Conservation (phyloP, 1,140 invertebrate species). For the Atta colombica region DNA sequence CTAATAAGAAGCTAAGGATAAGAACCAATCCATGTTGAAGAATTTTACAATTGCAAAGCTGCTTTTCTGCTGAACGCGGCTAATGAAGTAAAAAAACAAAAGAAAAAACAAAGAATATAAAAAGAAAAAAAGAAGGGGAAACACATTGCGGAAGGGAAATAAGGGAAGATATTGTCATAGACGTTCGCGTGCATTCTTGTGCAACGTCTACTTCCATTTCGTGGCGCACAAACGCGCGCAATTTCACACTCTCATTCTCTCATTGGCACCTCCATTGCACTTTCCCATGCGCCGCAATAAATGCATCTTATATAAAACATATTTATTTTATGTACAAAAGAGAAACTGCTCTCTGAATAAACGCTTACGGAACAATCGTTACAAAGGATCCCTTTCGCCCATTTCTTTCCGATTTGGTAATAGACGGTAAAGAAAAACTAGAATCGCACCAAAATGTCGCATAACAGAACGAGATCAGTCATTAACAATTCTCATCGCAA, state of each 20-base stretch:
- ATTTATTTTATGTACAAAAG: conserved; percentile 85
- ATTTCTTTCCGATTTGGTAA: conserved; percentile 65
- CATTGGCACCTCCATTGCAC: conserved; percentile 84
- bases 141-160: conserved; percentile 25
- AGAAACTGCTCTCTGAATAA: conserved; percentile 77
- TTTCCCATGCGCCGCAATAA: conserved; percentile 86
- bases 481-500: conserved; percentile 6
- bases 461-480: conserved; percentile 2
- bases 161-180: conserved; percentile 39
- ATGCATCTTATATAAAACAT: conserved; percentile 84
- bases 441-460: conserved; percentile 73
- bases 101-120: not conserved
- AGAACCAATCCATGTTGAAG: no score
- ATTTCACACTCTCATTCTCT: conserved; percentile 17
- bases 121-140: not conserved
- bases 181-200: conserved; percentile 27
- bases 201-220: conserved; percentile 38
- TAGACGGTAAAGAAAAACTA: conserved; percentile 40
- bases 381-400: conserved; percentile 47
- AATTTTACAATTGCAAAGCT: no score
- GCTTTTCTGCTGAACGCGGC: no score
- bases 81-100: conserved; percentile 7
- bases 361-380: conserved; percentile 74
- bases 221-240: not conserved
- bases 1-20: no score